phyloP scores from a whole-genome alignment of 2,113 vertebrate species.

The Alectura lathami region DNA sequence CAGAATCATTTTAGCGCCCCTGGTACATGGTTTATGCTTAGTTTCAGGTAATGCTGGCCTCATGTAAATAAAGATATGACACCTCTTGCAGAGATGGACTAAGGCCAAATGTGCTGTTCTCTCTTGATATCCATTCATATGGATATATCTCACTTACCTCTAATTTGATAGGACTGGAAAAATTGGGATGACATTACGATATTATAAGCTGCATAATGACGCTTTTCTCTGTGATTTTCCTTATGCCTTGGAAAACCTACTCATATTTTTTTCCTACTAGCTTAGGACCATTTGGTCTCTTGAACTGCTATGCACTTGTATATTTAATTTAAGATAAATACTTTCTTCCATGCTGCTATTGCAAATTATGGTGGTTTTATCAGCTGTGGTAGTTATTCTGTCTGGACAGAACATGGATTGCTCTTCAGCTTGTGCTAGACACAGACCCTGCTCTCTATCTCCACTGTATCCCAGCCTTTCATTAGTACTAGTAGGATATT shows the following conservation, averaged over 20 bases:
- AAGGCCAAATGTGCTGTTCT: not conserved
- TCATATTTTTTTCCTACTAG: not conserved
- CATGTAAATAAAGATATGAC: not conserved
- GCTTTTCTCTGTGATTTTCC: not conserved
- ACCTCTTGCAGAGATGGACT: not conserved
- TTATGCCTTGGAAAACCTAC: not conserved
- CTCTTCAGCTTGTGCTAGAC: not conserved
- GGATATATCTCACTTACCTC: not conserved
- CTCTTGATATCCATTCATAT: not conserved
- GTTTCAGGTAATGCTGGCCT: not conserved
- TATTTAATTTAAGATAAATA: not conserved
- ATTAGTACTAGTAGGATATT: not conserved
- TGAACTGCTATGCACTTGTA: not conserved
- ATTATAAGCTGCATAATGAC: not conserved
- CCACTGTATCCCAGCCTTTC: not conserved
- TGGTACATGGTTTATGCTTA: not conserved
- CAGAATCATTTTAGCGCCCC: not conserved
- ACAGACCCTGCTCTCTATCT: not conserved
- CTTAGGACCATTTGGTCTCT: not conserved
- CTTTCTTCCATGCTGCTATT: not conserved
- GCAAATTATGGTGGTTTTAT: not conserved
- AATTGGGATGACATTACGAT: not conserved
- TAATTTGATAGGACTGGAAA: not conserved
- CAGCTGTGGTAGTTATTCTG: constrained; percentile 24
- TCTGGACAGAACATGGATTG: not conserved